phyloP scores from a whole-genome alignment of 2,113 vertebrate genomes.

The Nerophis ophidion region DNA sequence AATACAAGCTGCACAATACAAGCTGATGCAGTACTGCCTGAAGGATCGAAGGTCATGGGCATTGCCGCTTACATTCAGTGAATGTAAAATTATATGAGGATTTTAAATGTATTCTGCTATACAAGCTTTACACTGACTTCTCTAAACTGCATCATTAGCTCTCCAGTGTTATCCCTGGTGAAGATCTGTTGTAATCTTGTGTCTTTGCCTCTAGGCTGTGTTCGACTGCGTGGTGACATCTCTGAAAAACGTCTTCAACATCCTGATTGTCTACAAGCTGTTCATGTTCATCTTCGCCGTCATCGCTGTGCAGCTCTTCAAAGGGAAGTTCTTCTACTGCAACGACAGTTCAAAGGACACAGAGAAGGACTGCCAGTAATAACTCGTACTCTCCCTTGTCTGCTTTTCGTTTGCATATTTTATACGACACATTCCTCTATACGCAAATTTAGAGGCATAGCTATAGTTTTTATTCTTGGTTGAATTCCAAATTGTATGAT shows the following conservation, averaged over 20 bases:
- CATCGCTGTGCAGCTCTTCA: conserved; percentile 97
- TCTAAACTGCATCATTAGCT: no score
- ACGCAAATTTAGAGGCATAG: background rate
- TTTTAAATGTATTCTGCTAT: no score
- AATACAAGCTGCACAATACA: no score
- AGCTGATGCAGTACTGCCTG: no score
- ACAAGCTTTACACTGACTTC: no score
- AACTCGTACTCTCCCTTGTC: conserved; percentile 20
- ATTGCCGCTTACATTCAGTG: no score
- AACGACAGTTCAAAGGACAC: conserved; percentile 96
- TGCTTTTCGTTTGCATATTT: background rate
- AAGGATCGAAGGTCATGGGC: no score
- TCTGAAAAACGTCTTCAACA: conserved; percentile 98
- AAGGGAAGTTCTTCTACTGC: conserved; percentile 98
- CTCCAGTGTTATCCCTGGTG: no score
- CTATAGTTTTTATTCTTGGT: background rate
- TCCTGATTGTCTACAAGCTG: conserved; percentile 97
- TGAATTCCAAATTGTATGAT: background rate
- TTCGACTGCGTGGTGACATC: conserved; percentile 96
- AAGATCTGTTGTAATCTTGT: background rate
- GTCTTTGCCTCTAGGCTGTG: conserved; percentile 58
- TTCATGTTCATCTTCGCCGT: conserved; percentile 99
- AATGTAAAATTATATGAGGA: no score
- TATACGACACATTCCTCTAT: no score
- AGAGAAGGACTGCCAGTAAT: conserved; percentile 91